These are phyloP conservation scores for Recurvirostra avosetta DNA, from an alignment of 2,113 vertebrate genomes.

Conservation along the genomic window DNA sequence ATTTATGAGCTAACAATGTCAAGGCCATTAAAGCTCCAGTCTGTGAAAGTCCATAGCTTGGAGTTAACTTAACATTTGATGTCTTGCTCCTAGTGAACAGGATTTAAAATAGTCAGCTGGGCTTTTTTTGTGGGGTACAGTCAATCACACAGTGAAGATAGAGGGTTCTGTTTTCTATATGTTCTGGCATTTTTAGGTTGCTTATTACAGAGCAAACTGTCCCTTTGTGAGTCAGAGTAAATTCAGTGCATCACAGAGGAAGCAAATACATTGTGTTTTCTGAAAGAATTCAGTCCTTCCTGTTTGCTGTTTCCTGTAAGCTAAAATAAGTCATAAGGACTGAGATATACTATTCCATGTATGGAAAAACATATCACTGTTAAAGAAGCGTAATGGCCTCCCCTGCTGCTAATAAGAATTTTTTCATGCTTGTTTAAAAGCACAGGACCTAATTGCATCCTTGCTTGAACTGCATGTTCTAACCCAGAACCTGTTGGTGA, in stretches of 20 bases:
- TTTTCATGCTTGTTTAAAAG: not conserved
- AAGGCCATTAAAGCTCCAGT: not conserved
- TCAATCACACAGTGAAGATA: not conserved
- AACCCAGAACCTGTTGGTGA: not conserved
- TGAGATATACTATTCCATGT: not conserved
- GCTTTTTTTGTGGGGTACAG: not conserved
- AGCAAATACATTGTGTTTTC: conserved; percentile 32
- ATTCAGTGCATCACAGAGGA: not conserved
- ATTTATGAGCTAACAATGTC: not conserved
- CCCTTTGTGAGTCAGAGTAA: not conserved
- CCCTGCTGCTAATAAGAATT: not conserved
- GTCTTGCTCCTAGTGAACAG: not conserved
- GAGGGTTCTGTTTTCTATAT: not conserved
- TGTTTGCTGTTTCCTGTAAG: conserved; percentile 31
- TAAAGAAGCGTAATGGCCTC: not conserved
- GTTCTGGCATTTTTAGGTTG: not conserved
- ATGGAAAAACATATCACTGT: not conserved
- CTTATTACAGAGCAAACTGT: not conserved
- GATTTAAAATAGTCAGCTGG: not conserved
- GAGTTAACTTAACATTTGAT: not conserved
- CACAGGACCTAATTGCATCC: not conserved
- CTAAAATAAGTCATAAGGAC: not conserved
- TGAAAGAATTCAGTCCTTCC: conserved; percentile 39
- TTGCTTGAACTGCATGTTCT: not conserved
- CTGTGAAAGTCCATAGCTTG: not conserved